Percentiles rank a stretch among this genome's conserved stretches.
Evolutionary conservation across 2,888 invertebrate species (phyloP).

Genomic region (Heliconius cydno): DNA sequence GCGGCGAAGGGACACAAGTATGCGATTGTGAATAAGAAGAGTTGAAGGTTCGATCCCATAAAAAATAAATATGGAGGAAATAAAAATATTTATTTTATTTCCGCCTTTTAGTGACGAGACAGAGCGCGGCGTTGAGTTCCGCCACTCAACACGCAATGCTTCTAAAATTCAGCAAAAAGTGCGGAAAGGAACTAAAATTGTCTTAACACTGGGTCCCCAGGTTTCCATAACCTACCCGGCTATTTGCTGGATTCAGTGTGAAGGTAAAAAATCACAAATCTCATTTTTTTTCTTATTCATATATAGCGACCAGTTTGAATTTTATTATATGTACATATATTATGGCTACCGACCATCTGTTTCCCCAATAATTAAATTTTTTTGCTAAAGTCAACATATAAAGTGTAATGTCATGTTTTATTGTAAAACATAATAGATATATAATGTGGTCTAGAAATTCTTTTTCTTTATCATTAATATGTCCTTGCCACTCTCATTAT

Average conservation of each 20-base stretch:
- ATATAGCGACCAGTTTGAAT: no score
- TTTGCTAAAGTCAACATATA: no score
- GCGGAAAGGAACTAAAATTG: neutral
- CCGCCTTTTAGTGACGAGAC: neutral
- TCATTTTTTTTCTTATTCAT: no score
- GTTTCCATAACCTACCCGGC: neutral
- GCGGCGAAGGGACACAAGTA: neutral
- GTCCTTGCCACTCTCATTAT: neutral
- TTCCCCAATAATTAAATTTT: neutral
- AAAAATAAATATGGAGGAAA: neutral
- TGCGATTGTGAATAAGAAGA: neutral
- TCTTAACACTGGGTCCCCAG: neutral
- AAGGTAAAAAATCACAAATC: neutral
- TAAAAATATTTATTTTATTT: neutral
- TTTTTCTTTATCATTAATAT: slow-evolving; percentile 1
- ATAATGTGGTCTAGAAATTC: slow-evolving; percentile 10
- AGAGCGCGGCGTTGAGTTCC: neutral
- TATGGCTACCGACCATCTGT: neutral
- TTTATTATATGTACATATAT: no score
- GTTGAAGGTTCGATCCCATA: neutral
- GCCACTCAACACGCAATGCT: neutral
- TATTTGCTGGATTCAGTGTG: neutral
- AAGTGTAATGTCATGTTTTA: no score
- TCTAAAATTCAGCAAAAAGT: neutral
- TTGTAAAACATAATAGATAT: neutral